Conservation (phyloP, 2,797 vertebrate genomes). For the Pithecia hirsuta region DNA sequence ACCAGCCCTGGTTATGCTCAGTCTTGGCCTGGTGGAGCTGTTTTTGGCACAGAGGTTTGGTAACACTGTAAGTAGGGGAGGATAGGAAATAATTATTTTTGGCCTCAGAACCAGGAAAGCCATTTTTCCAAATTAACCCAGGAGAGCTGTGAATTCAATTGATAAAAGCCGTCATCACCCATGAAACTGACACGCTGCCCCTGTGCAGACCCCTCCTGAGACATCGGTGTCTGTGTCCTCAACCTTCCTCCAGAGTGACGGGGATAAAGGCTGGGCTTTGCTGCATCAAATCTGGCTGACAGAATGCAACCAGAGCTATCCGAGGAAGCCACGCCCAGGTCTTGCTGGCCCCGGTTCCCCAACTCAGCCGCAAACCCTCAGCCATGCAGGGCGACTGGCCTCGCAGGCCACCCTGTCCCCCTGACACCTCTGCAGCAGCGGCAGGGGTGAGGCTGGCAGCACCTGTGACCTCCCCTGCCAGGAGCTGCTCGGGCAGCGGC, state of each 20-base stretch:
- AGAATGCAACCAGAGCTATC: background rate
- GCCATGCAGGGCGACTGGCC: fast-evolving
- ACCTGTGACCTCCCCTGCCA: no score
- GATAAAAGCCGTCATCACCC: slow-evolving; percentile 82
- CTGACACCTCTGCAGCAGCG: background rate
- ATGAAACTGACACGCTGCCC: slow-evolving; percentile 82
- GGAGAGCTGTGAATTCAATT: slow-evolving; percentile 84
- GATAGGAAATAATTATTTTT: slow-evolving; percentile 82
- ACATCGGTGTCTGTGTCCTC: slow-evolving; percentile 81
- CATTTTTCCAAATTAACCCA: slow-evolving; percentile 83
- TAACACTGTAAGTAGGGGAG: slow-evolving; percentile 75
- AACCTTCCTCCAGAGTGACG: slow-evolving; percentile 52
- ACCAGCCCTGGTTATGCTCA: background rate
- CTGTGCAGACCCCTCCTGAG: slow-evolving; percentile 79
- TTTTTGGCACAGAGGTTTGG: slow-evolving; percentile 68
- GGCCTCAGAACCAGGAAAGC: slow-evolving; percentile 84
- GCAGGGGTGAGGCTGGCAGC: no score
- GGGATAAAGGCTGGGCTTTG: no score
- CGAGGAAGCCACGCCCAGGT: background rate
- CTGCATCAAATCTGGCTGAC: background rate
- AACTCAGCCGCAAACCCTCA: no score
- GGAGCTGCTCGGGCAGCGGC: no score
- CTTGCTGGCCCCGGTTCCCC: background rate
- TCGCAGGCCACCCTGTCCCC: background rate
- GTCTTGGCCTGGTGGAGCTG: background rate